Conservation (phyloP, 2,113 vertebrate species). For the Grantiella picta region DNA sequence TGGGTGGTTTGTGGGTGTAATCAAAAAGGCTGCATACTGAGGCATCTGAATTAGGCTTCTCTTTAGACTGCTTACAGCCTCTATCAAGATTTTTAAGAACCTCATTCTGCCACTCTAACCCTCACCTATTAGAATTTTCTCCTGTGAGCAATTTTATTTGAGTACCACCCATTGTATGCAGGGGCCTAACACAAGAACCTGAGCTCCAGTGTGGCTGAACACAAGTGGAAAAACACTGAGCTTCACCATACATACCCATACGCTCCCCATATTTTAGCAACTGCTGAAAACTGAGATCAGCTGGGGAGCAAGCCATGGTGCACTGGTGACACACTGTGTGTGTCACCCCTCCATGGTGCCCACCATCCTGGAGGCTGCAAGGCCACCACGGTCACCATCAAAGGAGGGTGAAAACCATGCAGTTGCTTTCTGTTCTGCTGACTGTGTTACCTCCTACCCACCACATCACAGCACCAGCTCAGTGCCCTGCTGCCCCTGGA, state of each 20-base stretch:
- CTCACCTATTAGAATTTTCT: not conserved
- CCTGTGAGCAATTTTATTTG: not conserved
- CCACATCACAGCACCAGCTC: rapidly evolving
- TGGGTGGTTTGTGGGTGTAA: constrained; percentile 66
- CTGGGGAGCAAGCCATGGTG: not conserved
- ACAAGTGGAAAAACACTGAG: not conserved
- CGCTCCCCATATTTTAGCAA: not conserved
- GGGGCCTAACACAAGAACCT: not conserved
- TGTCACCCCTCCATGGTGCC: not conserved
- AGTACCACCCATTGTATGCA: not conserved
- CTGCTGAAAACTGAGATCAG: not conserved
- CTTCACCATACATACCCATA: rapidly evolving
- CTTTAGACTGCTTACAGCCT: constrained; percentile 51
- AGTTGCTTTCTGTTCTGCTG: rapidly evolving
- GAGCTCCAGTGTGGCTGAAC: not conserved
- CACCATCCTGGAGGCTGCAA: not conserved
- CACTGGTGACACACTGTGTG: rapidly evolving
- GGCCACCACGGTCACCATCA: not conserved
- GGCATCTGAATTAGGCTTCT: constrained; percentile 56
- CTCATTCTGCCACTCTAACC: constrained; percentile 21
- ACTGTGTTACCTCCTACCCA: rapidly evolving
- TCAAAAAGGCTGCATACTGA: constrained; percentile 38
- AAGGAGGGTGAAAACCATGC: rapidly evolving
- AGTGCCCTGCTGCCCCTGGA: rapidly evolving
- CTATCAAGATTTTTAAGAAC: constrained; percentile 16